phyloP scores from a whole-genome alignment of 1,140 invertebrate genomes.

The Apis cerana region DNA sequence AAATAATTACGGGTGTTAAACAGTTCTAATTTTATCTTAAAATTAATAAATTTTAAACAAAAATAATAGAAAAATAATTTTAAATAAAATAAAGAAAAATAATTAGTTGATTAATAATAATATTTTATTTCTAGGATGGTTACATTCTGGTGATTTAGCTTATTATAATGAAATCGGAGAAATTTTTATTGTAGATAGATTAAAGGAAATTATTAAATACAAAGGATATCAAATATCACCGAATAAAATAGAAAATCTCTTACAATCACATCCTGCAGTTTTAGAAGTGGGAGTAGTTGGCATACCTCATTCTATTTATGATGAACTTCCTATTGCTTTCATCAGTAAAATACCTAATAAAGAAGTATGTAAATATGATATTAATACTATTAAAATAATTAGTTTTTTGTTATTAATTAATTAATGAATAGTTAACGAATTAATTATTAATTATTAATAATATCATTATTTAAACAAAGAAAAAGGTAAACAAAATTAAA shows the following conservation, averaged over 20 bases:
- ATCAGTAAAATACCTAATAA: slow-evolving; percentile 66
- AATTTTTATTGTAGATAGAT: slow-evolving; percentile 82
- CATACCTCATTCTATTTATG: slow-evolving; percentile 79
- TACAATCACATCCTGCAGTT: slow-evolving; percentile 82
- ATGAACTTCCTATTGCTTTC: slow-evolving; percentile 83
- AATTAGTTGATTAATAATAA: background rate
- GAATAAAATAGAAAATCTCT: slow-evolving; percentile 83
- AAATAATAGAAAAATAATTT: too few relatives aligned
- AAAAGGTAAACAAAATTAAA: too few relatives aligned
- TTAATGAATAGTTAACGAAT: too few relatives aligned
- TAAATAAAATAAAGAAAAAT: too few relatives aligned
- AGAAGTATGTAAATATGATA: slow-evolving; percentile 39
- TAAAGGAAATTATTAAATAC: slow-evolving; percentile 85
- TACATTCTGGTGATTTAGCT: slow-evolving; percentile 83
- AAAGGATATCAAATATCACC: slow-evolving; percentile 83
- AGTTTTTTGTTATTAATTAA: too few relatives aligned
- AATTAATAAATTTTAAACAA: too few relatives aligned
- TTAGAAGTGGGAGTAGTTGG: slow-evolving; percentile 84
- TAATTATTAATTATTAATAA: too few relatives aligned
- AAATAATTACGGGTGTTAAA: too few relatives aligned
- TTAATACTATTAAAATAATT: too few relatives aligned
- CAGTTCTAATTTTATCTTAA: too few relatives aligned
- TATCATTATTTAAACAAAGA: too few relatives aligned
- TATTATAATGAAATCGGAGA: slow-evolving; percentile 80
- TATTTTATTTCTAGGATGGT: slow-evolving; percentile 77